Conservation (phyloP, 2,888 invertebrate genomes). For the Drosophila borealis region DNA sequence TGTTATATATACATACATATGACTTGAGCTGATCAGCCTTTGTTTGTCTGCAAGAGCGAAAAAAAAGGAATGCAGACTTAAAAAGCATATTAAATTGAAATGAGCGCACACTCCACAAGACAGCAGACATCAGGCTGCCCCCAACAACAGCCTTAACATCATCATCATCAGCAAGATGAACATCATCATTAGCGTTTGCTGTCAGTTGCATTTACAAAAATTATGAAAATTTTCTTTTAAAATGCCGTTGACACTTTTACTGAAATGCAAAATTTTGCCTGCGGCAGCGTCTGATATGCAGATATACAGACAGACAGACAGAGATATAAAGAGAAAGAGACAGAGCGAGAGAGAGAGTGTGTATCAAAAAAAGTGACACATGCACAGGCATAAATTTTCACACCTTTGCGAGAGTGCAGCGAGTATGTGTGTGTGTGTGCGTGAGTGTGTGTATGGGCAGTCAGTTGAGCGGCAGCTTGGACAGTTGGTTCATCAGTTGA, state of each 20-base stretch:
- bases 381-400: conserved; percentile 24
- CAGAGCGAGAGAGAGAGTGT: background rate
- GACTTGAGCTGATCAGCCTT: conserved; percentile 19
- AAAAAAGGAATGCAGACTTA: conserved; percentile 6
- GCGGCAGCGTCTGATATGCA: conserved; percentile 43
- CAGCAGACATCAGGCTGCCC: conserved; percentile 2
- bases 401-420: conserved; percentile 14
- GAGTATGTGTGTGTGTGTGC: background rate
- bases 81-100: conserved; percentile 36
- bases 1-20: conserved; percentile 4
- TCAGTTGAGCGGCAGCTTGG: conserved; percentile 1
- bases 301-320: conserved; percentile 19
- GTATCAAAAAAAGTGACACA: background rate
- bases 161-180: background rate
- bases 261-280: conserved; percentile 48
- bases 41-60: conserved; percentile 15
- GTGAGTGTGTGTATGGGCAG: background rate
- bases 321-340: conserved; percentile 5
- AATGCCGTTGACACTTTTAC: conserved; percentile 59
- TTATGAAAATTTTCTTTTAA: conserved; percentile 54
- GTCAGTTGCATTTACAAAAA: conserved; percentile 59
- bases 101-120: conserved; percentile 8
- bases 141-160: background rate
- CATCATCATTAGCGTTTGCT: conserved; percentile 29
- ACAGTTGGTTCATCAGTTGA: conserved; percentile 19